phyloP scores from a whole-genome alignment of 1,140 invertebrate species.

The Harpegnathos saltator region DNA sequence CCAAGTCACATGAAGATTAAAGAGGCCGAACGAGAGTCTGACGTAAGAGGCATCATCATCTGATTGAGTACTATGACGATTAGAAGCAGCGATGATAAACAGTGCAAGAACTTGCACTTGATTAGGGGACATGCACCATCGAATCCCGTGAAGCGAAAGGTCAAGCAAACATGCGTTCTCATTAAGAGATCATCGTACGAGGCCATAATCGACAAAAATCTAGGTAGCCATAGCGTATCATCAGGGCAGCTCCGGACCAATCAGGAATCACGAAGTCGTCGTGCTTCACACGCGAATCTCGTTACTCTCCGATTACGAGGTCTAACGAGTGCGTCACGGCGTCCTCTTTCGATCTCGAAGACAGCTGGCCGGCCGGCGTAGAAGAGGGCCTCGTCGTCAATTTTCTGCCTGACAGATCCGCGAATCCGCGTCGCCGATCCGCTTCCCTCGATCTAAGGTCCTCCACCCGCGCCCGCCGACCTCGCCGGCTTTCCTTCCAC shows the following conservation, averaged over 20 bases:
- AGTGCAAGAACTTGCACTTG: too few species aligned
- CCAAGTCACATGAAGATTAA: not conserved
- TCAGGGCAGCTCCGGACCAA: conserved; percentile 36
- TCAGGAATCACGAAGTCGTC: conserved; percentile 54
- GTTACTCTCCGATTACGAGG: conserved; percentile 61
- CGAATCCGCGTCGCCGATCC: conserved; percentile 76
- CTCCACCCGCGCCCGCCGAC: conserved; percentile 47
- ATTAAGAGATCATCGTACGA: conserved; percentile 27
- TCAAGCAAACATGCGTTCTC: conserved; percentile 23
- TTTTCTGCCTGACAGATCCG: conserved; percentile 80
- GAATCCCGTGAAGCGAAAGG: not conserved
- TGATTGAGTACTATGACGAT: not conserved
- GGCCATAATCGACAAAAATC: conserved; percentile 25
- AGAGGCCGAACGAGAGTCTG: not conserved
- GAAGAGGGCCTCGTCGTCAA: conserved; percentile 69
- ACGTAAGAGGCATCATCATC: not conserved
- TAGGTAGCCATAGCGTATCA: conserved; percentile 42
- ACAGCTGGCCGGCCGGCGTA: conserved; percentile 74
- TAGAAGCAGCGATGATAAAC: not conserved
- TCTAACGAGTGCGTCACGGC: conserved; percentile 72
- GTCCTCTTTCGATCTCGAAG: conserved; percentile 64
- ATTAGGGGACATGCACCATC: not conserved
- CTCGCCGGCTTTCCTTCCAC: conserved; percentile 1
- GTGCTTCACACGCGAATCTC: conserved; percentile 53
- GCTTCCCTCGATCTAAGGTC: conserved; percentile 61